Conservation (phyloP, 2,888 invertebrate species). For the Calliscelio sp. region DNA sequence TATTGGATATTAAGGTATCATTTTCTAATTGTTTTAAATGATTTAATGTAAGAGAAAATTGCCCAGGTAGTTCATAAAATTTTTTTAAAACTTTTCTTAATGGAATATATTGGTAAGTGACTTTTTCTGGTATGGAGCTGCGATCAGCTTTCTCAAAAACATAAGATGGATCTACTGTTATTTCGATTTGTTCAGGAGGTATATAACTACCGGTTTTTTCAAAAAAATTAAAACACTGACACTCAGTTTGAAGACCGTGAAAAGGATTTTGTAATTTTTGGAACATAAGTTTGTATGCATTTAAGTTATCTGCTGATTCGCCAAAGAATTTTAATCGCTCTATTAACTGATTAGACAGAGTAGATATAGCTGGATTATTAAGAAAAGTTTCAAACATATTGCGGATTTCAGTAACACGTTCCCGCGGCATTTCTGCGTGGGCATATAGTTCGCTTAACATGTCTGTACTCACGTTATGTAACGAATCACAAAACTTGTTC, state of each 20-base stretch:
- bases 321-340: slow-evolving; percentile 40
- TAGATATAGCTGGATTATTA: slow-evolving; percentile 5
- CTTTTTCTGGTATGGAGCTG: neutral
- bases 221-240: slow-evolving; percentile 48
- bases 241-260: slow-evolving; percentile 56
- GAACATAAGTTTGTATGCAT: slow-evolving; percentile 34
- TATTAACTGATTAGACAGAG: slow-evolving; percentile 21
- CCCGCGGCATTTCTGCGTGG: slow-evolving; percentile 24
- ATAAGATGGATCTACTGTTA: neutral
- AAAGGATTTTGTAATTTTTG: slow-evolving; percentile 41
- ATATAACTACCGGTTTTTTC: slow-evolving; percentile 2
- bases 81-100: slow-evolving; percentile 55
- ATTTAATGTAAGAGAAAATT: slow-evolving; percentile 42
- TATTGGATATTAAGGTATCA: slow-evolving; percentile 48
- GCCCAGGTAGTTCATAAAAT: slow-evolving; percentile 62
- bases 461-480: neutral
- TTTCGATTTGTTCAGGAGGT: slow-evolving; percentile 21
- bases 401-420: slow-evolving; percentile 43
- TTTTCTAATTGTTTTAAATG: slow-evolving; percentile 52
- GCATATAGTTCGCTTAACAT: slow-evolving; percentile 33
- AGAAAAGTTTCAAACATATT: slow-evolving; percentile 34
- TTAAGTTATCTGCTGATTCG: slow-evolving; percentile 39
- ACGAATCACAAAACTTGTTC: neutral
- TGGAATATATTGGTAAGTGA: slow-evolving; percentile 48
- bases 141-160: neutral